phyloP scores from a whole-genome alignment of 2,113 vertebrate species.

The Cinclus cinclus region DNA sequence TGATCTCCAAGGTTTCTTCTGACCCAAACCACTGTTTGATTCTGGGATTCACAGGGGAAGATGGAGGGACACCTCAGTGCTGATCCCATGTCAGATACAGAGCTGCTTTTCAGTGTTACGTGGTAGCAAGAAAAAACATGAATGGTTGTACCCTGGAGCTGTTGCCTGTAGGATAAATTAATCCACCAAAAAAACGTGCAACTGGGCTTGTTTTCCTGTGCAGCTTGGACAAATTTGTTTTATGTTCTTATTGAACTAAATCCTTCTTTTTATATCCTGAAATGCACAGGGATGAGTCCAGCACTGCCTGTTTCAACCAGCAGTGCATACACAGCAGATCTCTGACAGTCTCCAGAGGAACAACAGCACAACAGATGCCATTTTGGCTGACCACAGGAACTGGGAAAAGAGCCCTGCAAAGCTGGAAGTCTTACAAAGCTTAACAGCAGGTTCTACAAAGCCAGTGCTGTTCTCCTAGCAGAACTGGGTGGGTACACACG shows the following conservation, averaged over 20 bases:
- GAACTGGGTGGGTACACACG: neutral
- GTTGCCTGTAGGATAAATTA: neutral
- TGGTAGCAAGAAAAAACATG: neutral
- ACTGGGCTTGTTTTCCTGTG: neutral
- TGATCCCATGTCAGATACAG: neutral
- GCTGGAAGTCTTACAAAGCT: neutral
- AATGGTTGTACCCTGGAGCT: neutral
- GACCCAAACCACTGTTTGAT: neutral
- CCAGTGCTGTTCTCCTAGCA: neutral
- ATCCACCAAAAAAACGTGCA: neutral
- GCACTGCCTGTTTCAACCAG: neutral
- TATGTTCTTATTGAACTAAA: neutral
- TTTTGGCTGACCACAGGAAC: neutral
- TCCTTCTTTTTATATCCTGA: neutral
- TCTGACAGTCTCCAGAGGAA: neutral
- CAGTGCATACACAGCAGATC: neutral
- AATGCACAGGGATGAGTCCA: neutral
- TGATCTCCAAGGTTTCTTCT: neutral
- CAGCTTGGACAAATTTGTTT: neutral
- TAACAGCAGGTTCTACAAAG: neutral
- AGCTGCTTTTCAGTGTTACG: rapidly evolving
- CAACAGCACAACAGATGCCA: neutral
- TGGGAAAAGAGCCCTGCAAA: neutral
- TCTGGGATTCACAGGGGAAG: neutral
- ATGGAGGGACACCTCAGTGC: rapidly evolving